Evolutionary conservation across 1,140 invertebrate genomes (phyloP), one percentile per base, ranked within the genome.

Genomic region (Drosophila tristis): DNA sequence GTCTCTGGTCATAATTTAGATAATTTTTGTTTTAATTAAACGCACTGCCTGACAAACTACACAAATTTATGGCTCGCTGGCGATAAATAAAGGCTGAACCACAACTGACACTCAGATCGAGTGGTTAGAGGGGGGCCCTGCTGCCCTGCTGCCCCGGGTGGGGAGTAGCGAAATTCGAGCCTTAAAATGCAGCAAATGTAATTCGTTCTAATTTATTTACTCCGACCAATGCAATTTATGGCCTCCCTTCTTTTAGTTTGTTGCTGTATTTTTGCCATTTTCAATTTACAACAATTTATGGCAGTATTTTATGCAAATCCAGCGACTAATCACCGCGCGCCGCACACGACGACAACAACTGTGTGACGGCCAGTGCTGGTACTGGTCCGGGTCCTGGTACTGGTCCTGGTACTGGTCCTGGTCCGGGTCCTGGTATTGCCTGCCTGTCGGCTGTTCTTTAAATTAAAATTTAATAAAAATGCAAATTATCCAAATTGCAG

Each of bases 401-500:
- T 11, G 4, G 31, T 9, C 29, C 0, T 1, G 2, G 29, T 9
- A 9, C 1, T 11, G 4, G 31, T 9, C 29, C 0, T 1, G 2
- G 29, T 51, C 26, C 45, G 42, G 44, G 45, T 42, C 6, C 29
- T 11, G 16, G 13, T 11, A n/a, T n/a, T n/a, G n/a, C 1, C 50
- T 31, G 25, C 54, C 43, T 26, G 72, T 29, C 31, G 62, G 48
- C 35, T 4, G 4, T 13, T 13, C 35, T 39, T 39, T 81, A 81
- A 86, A 87, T 87, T 78, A 75, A 89, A 87, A 76, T 87, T 87
- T 89, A 89, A 87, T 87, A 79, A 82, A 87, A 76, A 87, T 87
- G 82, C 79, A 87, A 87, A 89, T 87, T 84, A 70, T 42, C 54
- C 44, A 74, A 86, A 85, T 86, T 85, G 74, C 75, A 78, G 73